A percentile compares a stretch with the other conserved stretches of the same genome.
phyloP scores from a whole-genome alignment of 2,888 invertebrate species.

The Sclerodermus sp. region DNA sequence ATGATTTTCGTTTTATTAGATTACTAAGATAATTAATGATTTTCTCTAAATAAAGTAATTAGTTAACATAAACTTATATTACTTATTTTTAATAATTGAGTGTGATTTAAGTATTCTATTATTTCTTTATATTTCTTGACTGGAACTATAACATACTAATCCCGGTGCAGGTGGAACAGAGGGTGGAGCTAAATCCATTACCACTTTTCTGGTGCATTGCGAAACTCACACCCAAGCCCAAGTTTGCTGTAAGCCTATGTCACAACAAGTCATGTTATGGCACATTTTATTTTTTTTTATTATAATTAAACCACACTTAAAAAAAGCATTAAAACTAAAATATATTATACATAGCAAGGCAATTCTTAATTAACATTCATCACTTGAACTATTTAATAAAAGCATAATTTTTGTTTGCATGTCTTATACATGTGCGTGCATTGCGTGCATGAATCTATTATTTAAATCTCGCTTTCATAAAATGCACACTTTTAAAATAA shows the following conservation, averaged over 20 bases:
- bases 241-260: slow-evolving; percentile 54
- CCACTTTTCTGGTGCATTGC: slow-evolving; percentile 51
- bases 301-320: not conserved
- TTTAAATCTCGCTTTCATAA: too few species aligned
- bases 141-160: slow-evolving; percentile 52
- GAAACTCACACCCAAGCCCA: slow-evolving; percentile 51
- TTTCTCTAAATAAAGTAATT: not conserved
- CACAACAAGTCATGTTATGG: slow-evolving; percentile 42
- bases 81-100: not conserved
- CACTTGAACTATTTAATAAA: too few species aligned
- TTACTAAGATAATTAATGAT: too few species aligned
- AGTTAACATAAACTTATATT: too few species aligned
- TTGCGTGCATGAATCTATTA: too few species aligned
- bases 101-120: slow-evolving; percentile 4
- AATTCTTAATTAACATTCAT: too few species aligned
- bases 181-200: slow-evolving; percentile 49
- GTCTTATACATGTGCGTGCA: too few species aligned
- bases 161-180: slow-evolving; percentile 55
- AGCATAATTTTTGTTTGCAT: too few species aligned
- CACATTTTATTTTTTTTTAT: slow-evolving; percentile 22
- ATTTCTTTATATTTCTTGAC: slow-evolving; percentile 19
- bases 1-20: too few species aligned
- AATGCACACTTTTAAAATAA: too few species aligned
- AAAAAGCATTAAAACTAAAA: not conserved
- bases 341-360: too few species aligned